phyloP scores from a whole-genome alignment of 2,888 invertebrate genomes.

The Mystacides longicornis region DNA sequence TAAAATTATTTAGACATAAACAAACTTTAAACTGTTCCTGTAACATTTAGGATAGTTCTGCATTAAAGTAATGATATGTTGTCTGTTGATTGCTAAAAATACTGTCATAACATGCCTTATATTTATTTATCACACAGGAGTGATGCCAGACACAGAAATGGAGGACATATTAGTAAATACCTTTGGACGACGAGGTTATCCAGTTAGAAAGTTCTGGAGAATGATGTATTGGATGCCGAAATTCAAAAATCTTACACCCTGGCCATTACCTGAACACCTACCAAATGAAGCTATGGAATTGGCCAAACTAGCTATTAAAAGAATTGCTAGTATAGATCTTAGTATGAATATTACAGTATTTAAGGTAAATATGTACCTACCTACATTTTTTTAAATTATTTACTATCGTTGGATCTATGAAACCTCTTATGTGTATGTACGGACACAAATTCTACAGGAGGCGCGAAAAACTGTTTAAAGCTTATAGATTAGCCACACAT shows the following conservation, averaged over 20 bases:
- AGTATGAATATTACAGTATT: conserved; percentile 58
- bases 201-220: conserved; percentile 67
- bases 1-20: no score
- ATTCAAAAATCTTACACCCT: conserved; percentile 84
- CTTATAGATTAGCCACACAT: no score
- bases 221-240: conserved; percentile 94
- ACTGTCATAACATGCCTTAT: not conserved
- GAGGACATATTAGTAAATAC: conserved; percentile 73
- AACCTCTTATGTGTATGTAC: no score
- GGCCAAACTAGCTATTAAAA: conserved; percentile 72
- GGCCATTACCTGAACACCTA: conserved; percentile 69
- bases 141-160: conserved; percentile 87
- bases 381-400: no score
- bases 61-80: no score
- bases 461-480: no score
- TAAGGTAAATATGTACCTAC: no score
- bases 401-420: no score
- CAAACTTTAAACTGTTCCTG: no score
- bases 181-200: conserved; percentile 73
- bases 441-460: no score
- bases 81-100: no score
- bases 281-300: conserved; percentile 71
- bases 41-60: no score
- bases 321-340: conserved; percentile 78
- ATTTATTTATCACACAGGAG: conserved; percentile 44